Evolutionary conservation across 1,140 invertebrate species (phyloP).

Genomic region (Asobara japonica): DNA sequence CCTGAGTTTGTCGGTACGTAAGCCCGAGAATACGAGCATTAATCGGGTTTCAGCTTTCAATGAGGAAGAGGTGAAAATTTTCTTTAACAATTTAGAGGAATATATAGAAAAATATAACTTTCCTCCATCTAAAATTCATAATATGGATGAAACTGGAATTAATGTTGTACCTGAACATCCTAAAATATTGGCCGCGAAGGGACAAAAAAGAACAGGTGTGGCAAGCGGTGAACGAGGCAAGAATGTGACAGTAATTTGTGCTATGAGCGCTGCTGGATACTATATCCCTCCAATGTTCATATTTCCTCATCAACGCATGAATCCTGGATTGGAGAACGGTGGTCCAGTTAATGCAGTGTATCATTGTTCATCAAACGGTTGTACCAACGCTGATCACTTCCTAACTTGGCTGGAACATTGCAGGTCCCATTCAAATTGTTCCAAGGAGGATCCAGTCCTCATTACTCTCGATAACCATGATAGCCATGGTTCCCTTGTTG

Average conservation of each 20-base stretch:
- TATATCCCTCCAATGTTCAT: conserved; percentile 52
- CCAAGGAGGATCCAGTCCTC: conserved; percentile 52
- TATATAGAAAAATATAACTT: conserved; percentile 33
- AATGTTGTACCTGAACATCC: conserved; percentile 41
- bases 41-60: conserved; percentile 46
- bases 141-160: conserved; percentile 52
- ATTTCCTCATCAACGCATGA: conserved; percentile 38
- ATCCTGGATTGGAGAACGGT: conserved; percentile 22
- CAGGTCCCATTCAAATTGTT: conserved; percentile 43
- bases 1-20: conserved; percentile 44
- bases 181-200: background rate
- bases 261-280: conserved; percentile 47
- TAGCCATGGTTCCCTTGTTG: conserved; percentile 35
- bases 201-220: conserved; percentile 49
- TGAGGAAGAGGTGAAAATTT: conserved; percentile 32
- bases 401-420: conserved; percentile 52
- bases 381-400: conserved; percentile 54
- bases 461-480: conserved; percentile 63
- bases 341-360: conserved; percentile 34
- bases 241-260: conserved; percentile 41
- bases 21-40: conserved; percentile 47
- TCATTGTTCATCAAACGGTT: conserved; percentile 47
- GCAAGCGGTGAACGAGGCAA: conserved; percentile 53
- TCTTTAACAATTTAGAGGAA: background rate
- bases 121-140: conserved; percentile 42